These are phyloP conservation scores for Crotalus helleri DNA, from an alignment of 2,113 vertebrate genomes.

Conservation along the genomic window DNA sequence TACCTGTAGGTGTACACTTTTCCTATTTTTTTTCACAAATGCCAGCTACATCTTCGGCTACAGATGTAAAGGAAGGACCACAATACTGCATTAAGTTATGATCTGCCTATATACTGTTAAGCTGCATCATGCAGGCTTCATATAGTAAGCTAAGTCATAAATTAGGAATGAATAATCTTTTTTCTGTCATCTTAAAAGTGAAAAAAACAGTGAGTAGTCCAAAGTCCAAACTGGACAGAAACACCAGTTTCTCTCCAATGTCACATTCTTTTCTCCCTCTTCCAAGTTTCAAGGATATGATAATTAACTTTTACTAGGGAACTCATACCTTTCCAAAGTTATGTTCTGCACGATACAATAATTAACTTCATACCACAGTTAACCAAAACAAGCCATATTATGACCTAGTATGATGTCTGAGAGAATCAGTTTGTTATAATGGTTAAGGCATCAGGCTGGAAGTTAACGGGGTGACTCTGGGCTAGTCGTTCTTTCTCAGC, in stretches of 20 bases:
- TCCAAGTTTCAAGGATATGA: neutral
- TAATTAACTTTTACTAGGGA: neutral
- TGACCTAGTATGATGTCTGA: neutral
- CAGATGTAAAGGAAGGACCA: neutral
- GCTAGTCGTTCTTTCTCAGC: neutral
- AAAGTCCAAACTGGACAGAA: neutral
- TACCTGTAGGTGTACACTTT: neutral
- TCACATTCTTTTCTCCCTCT: neutral
- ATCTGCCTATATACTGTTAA: neutral
- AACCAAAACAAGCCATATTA: neutral
- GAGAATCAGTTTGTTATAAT: neutral
- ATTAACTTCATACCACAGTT: neutral
- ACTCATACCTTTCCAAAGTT: neutral
- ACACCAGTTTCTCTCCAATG: neutral
- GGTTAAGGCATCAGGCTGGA: neutral
- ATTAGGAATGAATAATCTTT: neutral
- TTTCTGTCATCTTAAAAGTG: neutral
- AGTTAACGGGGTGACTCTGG: neutral
- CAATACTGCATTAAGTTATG: neutral
- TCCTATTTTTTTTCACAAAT: neutral
- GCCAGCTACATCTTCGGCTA: neutral
- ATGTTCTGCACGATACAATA: neutral
- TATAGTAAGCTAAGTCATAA: neutral
- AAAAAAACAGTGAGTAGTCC: neutral
- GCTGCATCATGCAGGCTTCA: neutral